These are phyloP conservation scores for Speoplatyrhinus poulsoni DNA, from an alignment of 2,113 vertebrate genomes.

Conservation along the genomic window DNA sequence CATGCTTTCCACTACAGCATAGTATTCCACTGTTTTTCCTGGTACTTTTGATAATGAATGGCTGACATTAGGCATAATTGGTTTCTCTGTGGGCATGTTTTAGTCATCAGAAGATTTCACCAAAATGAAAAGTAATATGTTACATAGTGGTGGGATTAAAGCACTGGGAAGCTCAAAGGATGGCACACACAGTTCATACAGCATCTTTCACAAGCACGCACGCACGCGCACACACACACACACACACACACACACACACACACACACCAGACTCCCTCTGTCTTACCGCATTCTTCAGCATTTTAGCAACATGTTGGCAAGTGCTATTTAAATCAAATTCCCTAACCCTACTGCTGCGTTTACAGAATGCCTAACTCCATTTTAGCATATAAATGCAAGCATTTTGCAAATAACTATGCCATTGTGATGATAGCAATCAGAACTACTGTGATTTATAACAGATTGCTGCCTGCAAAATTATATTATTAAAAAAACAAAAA, in stretches of 20 bases:
- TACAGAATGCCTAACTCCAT: conserved; percentile 19
- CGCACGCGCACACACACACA: background rate
- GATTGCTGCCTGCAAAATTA: conserved; percentile 57
- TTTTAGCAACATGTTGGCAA: conserved; percentile 49
- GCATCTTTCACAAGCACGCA: background rate
- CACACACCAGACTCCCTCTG: conserved; percentile 1
- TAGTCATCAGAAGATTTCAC: conserved; percentile 22
- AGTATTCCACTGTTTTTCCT: conserved; percentile 25
- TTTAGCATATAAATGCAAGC: conserved; percentile 48
- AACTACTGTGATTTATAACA: conserved; percentile 45
- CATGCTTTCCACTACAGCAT: conserved; percentile 13
- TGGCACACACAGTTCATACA: conserved; percentile 26
- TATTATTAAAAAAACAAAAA: conserved; percentile 5
- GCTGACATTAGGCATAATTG: conserved; percentile 6
- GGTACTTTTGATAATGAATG: background rate
- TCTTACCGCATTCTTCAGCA: conserved; percentile 42
- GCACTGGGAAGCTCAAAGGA: conserved; percentile 48
- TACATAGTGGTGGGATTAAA: conserved; percentile 39
- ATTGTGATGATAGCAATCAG: conserved; percentile 55
- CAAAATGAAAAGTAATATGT: conserved; percentile 36
- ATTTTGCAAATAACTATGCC: conserved; percentile 43
- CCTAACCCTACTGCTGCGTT: conserved; percentile 48
- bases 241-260: background rate
- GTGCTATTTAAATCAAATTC: conserved; percentile 60
- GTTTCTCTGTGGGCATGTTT: conserved; percentile 20